phyloP scores from a whole-genome alignment of 2,888 invertebrate genomes.

The Cosmia trapezina region DNA sequence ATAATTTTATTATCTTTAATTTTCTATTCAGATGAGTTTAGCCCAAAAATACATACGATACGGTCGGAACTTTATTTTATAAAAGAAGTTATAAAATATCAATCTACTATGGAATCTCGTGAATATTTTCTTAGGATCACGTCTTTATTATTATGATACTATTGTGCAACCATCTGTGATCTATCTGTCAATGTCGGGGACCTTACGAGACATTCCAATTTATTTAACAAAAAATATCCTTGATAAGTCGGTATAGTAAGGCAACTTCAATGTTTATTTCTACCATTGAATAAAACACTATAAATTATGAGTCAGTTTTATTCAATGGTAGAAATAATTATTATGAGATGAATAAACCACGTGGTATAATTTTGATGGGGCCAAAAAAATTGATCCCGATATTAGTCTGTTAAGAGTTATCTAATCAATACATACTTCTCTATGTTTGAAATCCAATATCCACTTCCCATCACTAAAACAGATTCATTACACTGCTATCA shows the following conservation, averaged over 20 bases:
- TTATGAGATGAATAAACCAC: background rate
- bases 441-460: background rate
- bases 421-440: background rate
- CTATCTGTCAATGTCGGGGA: conserved; percentile 81
- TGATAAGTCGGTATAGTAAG: conserved; percentile 35
- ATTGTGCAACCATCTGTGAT: conserved; percentile 85
- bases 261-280: conserved; percentile 24
- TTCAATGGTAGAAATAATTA: too few species aligned
- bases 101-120: conserved; percentile 45
- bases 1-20: background rate
- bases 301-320: too few species aligned
- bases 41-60: conserved; percentile 49
- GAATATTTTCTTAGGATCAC: conserved; percentile 81
- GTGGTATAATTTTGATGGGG: background rate
- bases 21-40: conserved; percentile 23
- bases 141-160: conserved; percentile 76
- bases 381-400: background rate
- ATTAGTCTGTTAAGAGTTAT: background rate
- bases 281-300: background rate
- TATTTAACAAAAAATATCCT: conserved; percentile 59
- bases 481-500: background rate
- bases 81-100: conserved; percentile 41
- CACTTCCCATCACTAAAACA: background rate
- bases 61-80: conserved; percentile 21
- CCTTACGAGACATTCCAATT: conserved; percentile 50